A percentile compares a stretch with the other conserved stretches of the same genome.
Evolutionary conservation across 2,888 invertebrate genomes (phyloP).

Genomic region (Teinopalpus imperialis): DNA sequence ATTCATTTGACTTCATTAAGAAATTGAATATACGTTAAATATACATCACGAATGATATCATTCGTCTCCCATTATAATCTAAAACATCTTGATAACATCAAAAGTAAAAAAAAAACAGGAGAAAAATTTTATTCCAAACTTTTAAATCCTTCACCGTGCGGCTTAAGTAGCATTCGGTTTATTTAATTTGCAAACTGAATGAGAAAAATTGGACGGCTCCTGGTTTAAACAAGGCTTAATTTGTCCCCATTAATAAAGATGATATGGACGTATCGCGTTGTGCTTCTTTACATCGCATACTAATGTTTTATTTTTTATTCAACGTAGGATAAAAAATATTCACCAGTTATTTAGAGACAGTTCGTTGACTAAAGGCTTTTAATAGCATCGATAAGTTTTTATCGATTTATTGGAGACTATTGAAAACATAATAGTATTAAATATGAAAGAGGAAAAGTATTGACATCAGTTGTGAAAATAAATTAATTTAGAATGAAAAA

Average conservation of each 20-base stretch:
- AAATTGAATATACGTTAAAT: too few species aligned
- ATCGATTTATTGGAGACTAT: conserved; percentile 3
- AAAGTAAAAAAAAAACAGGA: conserved; percentile 4
- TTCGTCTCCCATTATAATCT: conserved; percentile 1
- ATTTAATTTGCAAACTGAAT: conserved; percentile 66
- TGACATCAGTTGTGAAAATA: too few species aligned
- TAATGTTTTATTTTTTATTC: conserved; percentile 35
- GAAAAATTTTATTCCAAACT: conserved; percentile 38
- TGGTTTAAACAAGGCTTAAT: conserved; percentile 64
- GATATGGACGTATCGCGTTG: conserved; percentile 59
- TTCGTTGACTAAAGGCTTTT: conserved; percentile 9
- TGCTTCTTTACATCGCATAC: conserved; percentile 41
- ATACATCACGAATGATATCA: too few species aligned
- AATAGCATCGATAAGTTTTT: conserved; percentile 3
- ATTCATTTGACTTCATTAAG: too few species aligned
- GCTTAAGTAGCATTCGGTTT: conserved; percentile 70
- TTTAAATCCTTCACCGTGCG: conserved; percentile 43
- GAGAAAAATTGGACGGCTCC: conserved; percentile 64
- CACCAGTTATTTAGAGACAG: conserved; percentile 19
- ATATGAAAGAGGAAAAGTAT: too few species aligned
- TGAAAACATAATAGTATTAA: too few species aligned
- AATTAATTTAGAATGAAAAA: too few species aligned
- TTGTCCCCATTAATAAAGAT: conserved; percentile 71
- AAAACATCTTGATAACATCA: conserved; percentile 15
- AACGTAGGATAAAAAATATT: conserved; percentile 36